Conservation (phyloP, 2,113 vertebrate genomes). For the Crypturellus undulatus region DNA sequence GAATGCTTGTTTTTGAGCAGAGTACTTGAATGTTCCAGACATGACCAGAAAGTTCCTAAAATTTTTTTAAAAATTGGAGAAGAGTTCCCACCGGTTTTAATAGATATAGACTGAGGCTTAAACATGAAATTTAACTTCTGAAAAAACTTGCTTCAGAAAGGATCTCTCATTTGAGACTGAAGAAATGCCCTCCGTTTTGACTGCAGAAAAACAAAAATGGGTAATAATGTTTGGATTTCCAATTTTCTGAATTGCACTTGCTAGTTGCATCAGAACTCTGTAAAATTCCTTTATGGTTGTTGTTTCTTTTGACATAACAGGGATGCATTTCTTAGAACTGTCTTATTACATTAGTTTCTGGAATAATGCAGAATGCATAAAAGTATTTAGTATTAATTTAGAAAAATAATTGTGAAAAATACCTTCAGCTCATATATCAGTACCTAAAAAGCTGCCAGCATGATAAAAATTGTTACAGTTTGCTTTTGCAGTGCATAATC, state of each 20-base stretch:
- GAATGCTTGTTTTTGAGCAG: background rate
- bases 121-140: background rate
- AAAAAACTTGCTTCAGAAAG: background rate
- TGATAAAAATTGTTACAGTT: background rate
- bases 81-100: background rate
- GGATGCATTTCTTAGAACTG: background rate
- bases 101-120: background rate
- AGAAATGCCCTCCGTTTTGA: background rate
- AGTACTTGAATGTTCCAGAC: background rate
- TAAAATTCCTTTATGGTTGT: background rate
- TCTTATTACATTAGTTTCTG: background rate
- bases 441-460: background rate
- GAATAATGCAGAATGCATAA: background rate
- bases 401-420: background rate
- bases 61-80: background rate
- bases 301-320: background rate
- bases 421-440: background rate
- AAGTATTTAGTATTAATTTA: background rate
- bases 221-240: conserved; percentile 4
- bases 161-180: background rate
- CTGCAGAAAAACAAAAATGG: background rate
- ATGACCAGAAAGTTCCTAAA: background rate
- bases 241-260: background rate
- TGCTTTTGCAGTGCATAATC: conserved; percentile 41
- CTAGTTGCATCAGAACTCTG: background rate